Evolutionary conservation across 64 coral and sea anemone species (phyloP), one percentile per base, ranked within the genome.

Genomic region (Dendronephthya gigantea): DNA sequence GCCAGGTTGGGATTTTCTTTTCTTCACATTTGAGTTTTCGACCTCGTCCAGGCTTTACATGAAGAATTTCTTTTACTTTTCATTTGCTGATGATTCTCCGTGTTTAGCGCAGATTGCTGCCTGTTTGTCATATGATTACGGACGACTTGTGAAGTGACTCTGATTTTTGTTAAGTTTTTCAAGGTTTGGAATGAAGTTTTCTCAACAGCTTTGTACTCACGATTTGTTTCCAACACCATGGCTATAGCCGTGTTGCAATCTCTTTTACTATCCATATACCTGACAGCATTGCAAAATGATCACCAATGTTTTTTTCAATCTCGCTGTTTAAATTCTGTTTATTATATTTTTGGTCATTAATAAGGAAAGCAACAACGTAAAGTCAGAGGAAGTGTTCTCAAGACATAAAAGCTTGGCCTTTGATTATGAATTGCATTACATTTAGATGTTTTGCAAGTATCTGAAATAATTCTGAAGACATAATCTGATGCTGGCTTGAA

Each of bases 201-300:
- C 69, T 35, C 69, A 30, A 38, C 69, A 76, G 8, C 17, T 38
- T 38, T 76, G 69, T 38, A 76, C 69, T 28, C 29, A 8, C 25
- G 69, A 22, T 76, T 76, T 76, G 31, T 76, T 76, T 76, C 25
- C 35, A 38, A 76, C 35, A 32, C 25, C 12, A 38, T 33, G 69
- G 8, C 79, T 58, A 88, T 88, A 31, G 81, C 87, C 38, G 50
- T 88, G 50, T 88, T 79, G 40, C 79, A 35, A 82, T 89, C 81
- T 69, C 88, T 83, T 89, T 89, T 89, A 28, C 81, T 68, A 82
- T 90, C 88, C 88, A 90, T 84, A 56, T 90, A 90, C 66, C 75
- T 23, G 17, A 84, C 3, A 74, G 62, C 88, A n/a, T 90, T 82
- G 14, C 62, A 40, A 90, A 90, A 50, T 49, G 43, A 74, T 90